Conservation (phyloP, 2,888 invertebrate species). For the Folsomia candida region DNA sequence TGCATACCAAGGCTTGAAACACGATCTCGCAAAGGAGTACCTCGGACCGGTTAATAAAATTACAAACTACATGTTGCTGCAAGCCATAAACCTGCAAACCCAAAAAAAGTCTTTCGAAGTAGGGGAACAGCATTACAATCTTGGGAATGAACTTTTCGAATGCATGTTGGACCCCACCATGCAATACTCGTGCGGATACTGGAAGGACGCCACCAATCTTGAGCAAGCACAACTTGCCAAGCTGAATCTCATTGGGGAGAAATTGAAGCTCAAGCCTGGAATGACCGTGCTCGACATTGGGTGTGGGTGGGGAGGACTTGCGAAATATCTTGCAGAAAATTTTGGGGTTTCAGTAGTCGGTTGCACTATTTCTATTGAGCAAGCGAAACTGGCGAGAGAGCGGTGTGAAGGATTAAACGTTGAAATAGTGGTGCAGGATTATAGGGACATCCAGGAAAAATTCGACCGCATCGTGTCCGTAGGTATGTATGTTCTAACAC, state of each 20-base stretch:
- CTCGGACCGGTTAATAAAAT: slow-evolving; percentile 34
- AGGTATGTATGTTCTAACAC: slow-evolving; percentile 39
- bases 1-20: slow-evolving; percentile 30
- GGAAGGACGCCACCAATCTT: slow-evolving; percentile 41
- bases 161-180: slow-evolving; percentile 42
- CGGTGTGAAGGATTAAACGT: slow-evolving; percentile 32
- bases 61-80: slow-evolving; percentile 39
- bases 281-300: slow-evolving; percentile 35
- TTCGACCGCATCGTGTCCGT: slow-evolving; percentile 47
- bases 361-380: slow-evolving; percentile 40
- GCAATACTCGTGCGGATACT: slow-evolving; percentile 47
- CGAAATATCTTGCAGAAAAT: slow-evolving; percentile 44
- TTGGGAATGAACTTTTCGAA: slow-evolving; percentile 42
- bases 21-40: slow-evolving; percentile 29
- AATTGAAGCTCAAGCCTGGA: slow-evolving; percentile 44
- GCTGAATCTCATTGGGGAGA: slow-evolving; percentile 43
- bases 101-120: slow-evolving; percentile 42
- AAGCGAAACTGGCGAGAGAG: slow-evolving; percentile 33
- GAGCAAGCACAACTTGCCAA: slow-evolving; percentile 44
- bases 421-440: slow-evolving; percentile 38
- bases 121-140: slow-evolving; percentile 42
- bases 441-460: slow-evolving; percentile 42
- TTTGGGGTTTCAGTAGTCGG: slow-evolving; percentile 42
- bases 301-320: slow-evolving; percentile 46
- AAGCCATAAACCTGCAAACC: slow-evolving; percentile 41